Evolutionary conservation across 2,888 invertebrate genomes (phyloP).

Genomic region (Amblyjoppa proteus): DNA sequence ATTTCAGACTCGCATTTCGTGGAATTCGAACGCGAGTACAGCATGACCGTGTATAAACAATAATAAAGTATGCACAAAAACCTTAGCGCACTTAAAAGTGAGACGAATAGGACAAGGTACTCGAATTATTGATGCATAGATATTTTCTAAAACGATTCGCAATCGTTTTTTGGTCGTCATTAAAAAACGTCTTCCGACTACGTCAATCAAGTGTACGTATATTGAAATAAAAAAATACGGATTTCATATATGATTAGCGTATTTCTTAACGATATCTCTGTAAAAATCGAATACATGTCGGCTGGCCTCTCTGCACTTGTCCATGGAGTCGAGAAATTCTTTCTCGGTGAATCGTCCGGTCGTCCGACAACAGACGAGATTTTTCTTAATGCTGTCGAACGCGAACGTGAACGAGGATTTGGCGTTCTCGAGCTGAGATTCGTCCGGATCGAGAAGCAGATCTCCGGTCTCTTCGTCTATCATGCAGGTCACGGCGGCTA

Average conservation of each 20-base stretch:
- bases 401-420: conserved; percentile 90
- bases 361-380: conserved; percentile 89
- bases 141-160: not conserved
- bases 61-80: not conserved
- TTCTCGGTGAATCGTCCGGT: conserved; percentile 89
- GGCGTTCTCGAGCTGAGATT: conserved; percentile 85
- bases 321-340: conserved; percentile 89
- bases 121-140: not conserved
- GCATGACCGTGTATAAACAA: not conserved
- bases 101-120: not conserved
- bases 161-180: not conserved
- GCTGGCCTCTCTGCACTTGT: conserved; percentile 89
- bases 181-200: not conserved
- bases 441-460: conserved; percentile 88
- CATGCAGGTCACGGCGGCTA: conserved; percentile 92
- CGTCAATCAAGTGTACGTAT: not conserved
- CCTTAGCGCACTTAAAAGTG: not conserved
- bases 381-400: conserved; percentile 89
- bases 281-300: conserved; percentile 91
- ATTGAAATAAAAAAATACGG: conserved; percentile 51
- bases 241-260: conserved; percentile 82
- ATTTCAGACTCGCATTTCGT: not conserved
- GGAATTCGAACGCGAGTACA: too few relatives aligned
- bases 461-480: conserved; percentile 87
- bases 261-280: conserved; percentile 88